Percentiles rank a stretch among this genome's conserved stretches.
These are phyloP conservation scores for Cyprinodon brontotheroides DNA, from an alignment of 2,113 vertebrate genomes.

Conservation along the genomic window DNA sequence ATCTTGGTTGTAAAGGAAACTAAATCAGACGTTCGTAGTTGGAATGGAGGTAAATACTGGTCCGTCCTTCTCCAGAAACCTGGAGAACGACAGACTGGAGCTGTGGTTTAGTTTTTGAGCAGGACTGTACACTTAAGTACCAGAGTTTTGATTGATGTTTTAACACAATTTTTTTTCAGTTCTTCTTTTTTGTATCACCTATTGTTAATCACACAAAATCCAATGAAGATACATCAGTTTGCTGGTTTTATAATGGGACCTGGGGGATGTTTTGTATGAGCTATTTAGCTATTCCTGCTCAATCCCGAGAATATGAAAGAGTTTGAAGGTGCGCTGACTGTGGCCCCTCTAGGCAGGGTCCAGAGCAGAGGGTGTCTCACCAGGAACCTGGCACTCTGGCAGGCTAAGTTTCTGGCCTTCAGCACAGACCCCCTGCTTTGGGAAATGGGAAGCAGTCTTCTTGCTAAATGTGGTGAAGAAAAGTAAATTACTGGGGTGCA, in stretches of 20 bases:
- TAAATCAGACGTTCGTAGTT: too few relatives aligned
- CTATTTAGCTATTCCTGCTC: not conserved
- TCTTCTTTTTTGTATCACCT: not conserved
- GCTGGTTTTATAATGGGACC: not conserved
- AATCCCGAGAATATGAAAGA: conserved; percentile 27
- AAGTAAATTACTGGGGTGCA: conserved; percentile 91
- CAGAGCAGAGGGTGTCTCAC: conserved; percentile 72
- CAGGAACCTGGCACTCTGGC: conserved; percentile 63
- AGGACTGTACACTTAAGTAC: too few relatives aligned
- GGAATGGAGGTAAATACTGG: too few relatives aligned
- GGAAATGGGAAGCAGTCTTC: conserved; percentile 84
- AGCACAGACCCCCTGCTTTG: conserved; percentile 79
- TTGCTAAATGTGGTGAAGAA: conserved; percentile 95
- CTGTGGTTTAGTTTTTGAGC: too few relatives aligned
- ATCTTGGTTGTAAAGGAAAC: too few relatives aligned
- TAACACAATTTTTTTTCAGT: not conserved
- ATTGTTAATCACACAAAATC: not conserved
- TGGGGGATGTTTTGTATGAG: too few relatives aligned
- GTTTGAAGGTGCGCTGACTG: conserved; percentile 28
- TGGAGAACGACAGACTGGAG: too few relatives aligned
- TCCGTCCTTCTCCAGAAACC: too few relatives aligned
- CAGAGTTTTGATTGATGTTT: not conserved
- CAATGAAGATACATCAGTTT: not conserved
- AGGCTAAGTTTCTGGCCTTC: conserved; percentile 70
- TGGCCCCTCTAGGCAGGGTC: conserved; percentile 60